phyloP scores from a whole-genome alignment of 2,888 invertebrate genomes.

The Seira ritae region DNA sequence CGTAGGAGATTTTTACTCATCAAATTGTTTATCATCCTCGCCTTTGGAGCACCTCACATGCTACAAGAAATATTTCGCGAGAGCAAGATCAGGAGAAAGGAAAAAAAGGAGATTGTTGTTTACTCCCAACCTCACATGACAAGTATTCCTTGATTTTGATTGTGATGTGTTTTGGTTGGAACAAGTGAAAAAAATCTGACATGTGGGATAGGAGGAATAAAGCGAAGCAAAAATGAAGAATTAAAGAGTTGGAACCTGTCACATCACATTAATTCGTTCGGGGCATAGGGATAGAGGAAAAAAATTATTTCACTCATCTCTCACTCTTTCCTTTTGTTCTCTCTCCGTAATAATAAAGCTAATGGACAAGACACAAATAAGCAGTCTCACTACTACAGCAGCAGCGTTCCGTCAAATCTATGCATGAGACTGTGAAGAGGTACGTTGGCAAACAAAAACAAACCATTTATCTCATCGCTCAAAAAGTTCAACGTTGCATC shows the following conservation, averaged over 20 bases:
- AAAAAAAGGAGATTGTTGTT: constrained; percentile 33
- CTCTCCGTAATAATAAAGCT: too few relatives aligned
- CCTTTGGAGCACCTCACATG: not conserved
- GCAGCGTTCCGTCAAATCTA: too few relatives aligned
- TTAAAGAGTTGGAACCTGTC: constrained; percentile 52
- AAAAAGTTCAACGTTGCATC: too few relatives aligned
- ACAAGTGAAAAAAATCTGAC: constrained; percentile 3
- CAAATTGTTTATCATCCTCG: not conserved
- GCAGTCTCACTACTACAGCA: too few relatives aligned
- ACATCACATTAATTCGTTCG: constrained; percentile 33
- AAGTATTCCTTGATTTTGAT: too few relatives aligned
- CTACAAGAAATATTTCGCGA: not conserved
- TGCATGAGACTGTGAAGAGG: constrained; percentile 23
- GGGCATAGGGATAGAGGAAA: not conserved
- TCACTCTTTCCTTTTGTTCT: too few relatives aligned
- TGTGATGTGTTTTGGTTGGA: constrained; percentile 37
- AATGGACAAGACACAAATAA: too few relatives aligned
- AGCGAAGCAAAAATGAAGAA: constrained; percentile 20
- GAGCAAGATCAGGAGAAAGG: not conserved
- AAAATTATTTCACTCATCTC: not conserved
- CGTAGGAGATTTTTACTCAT: constrained; percentile 36
- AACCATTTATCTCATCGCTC: constrained; percentile 37
- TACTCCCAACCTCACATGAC: not conserved
- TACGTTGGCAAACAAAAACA: constrained; percentile 62
- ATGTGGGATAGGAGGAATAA: constrained; percentile 17